These are phyloP conservation scores for Strix aluco DNA, from an alignment of 2,113 vertebrate genomes.

Conservation along the genomic window DNA sequence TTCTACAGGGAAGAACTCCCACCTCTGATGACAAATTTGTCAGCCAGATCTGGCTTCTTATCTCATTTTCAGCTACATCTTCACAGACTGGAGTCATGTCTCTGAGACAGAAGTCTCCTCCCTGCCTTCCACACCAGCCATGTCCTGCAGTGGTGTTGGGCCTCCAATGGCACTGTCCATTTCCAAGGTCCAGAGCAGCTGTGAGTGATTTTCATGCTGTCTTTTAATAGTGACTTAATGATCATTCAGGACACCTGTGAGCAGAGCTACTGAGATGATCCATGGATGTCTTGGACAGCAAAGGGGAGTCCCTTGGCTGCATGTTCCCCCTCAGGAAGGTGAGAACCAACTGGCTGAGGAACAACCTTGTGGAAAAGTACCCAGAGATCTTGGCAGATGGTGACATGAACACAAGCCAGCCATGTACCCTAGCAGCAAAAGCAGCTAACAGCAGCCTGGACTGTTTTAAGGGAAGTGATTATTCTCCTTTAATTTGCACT, in stretches of 20 bases:
- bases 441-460: background rate
- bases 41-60: background rate
- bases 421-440: rapidly evolving
- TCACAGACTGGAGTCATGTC: background rate
- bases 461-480: background rate
- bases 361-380: background rate
- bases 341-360: background rate
- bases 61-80: background rate
- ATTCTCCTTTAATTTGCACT: background rate
- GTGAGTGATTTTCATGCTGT: background rate
- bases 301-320: background rate
- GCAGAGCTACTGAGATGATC: background rate
- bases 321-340: background rate
- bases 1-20: background rate
- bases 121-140: background rate
- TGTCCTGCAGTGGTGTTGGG: background rate
- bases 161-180: background rate
- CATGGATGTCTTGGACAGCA: background rate
- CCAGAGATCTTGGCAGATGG: background rate
- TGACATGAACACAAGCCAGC: background rate
- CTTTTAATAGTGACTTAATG: background rate
- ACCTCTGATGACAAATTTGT: background rate
- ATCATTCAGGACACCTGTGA: background rate
- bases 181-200: background rate
- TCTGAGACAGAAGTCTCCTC: background rate